Conservation (phyloP, 2,113 vertebrate species). For the Arizona elegans region DNA sequence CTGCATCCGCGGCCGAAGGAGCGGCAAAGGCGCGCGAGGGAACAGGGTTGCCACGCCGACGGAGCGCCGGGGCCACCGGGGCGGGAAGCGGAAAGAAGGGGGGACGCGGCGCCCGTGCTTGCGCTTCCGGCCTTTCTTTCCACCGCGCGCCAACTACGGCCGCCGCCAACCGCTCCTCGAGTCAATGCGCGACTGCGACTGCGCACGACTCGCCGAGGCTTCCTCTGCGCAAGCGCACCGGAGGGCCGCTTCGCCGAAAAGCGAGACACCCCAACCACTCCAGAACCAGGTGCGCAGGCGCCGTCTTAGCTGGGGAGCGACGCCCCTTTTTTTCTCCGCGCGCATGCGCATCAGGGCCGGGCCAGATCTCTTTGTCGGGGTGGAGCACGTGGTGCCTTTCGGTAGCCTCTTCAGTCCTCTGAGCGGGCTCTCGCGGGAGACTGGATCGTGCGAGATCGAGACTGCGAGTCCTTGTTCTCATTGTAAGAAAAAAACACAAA, state of each 20-base stretch:
- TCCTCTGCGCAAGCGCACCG: background rate
- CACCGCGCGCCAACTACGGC: background rate
- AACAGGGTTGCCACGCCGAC: conserved; percentile 41
- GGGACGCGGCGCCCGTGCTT: background rate
- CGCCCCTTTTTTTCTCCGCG: background rate
- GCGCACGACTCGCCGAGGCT: background rate
- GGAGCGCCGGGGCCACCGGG: conserved; percentile 21
- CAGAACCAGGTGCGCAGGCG: background rate
- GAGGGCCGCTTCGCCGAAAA: accelerated
- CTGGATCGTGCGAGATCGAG: accelerated
- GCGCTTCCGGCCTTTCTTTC: background rate
- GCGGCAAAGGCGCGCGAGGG: conserved; percentile 12
- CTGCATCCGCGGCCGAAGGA: conserved; percentile 24
- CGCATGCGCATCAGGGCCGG: background rate
- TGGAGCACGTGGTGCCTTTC: background rate
- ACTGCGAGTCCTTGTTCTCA: background rate
- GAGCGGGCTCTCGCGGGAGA: background rate
- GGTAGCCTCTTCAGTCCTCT: background rate
- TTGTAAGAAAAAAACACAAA: background rate
- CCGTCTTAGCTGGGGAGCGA: accelerated
- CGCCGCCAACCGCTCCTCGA: conserved; percentile 15
- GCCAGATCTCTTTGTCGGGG: background rate
- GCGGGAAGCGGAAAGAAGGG: conserved; percentile 24
- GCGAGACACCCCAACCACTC: accelerated
- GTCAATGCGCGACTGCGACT: background rate